Evolutionary conservation across 2,113 vertebrate species (phyloP), one percentile per base, ranked within the genome.

Genomic region (Bufo gargarizans): DNA sequence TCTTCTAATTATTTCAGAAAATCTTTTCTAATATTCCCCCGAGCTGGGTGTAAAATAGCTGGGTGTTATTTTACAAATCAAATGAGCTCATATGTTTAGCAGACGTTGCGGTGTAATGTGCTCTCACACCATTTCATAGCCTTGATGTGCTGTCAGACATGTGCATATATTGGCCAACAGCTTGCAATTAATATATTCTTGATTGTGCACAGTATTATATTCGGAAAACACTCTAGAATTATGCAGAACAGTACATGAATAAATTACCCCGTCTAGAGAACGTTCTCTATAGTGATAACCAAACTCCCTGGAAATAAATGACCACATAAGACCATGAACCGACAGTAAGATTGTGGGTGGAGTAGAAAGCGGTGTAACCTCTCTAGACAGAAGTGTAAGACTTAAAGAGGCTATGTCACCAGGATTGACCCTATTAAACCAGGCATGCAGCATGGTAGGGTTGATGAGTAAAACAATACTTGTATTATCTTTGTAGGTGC

Each of bases 81-180:
- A 82, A 82, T 82, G 59, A 49, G 61, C 59, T 82, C 80, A 82
- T 65, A 65, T 67, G 33, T 63, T 67, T 82, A 67, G 80, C 59
- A 47, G 58, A 65, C 58, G 33, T 65, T 49, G 55, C 59, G n/a
- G 17, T 67, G 80, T 82, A 49, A 82, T 11, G 80, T 47, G 58
- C 80, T 47, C 80, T 82, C 43, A 82, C 80, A 82, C 59, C 80
- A 82, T 82, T 67, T 82, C 13, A 65, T 82, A 82, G 61, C 59
- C 59, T 82, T 65, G 59, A 65, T 82, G 80, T 65, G 79, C 56
- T 61, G 79, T 61, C 56, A 82, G 56, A 82, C 79, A 82, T 82
- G 55, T 65, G 55, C 45, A 82, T 82, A 65, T 49, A 82, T 65
- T 82, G 80, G 80, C 80, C 58, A 65, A 82, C 80, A 82, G 56